phyloP scores from a whole-genome alignment of 1,140 invertebrate genomes.

The Lasaia peninsularis region DNA sequence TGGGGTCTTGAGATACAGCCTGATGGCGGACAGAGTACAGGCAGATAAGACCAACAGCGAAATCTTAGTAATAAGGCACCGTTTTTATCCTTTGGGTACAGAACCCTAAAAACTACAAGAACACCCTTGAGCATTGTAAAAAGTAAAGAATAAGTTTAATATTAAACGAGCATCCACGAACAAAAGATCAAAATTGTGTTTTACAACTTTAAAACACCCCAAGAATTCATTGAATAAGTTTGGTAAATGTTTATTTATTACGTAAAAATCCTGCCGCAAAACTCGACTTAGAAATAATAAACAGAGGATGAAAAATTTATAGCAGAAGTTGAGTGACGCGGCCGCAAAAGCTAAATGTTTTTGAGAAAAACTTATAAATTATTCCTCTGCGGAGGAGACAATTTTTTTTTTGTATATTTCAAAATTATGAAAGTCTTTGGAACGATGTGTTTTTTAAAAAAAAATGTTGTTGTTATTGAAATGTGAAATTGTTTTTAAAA shows the following conservation, averaged over 20 bases:
- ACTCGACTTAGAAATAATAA: conserved; percentile 10
- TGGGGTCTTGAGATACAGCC: no score
- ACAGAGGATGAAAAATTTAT: conserved; percentile 6
- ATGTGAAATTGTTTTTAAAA: no score
- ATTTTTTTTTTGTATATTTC: neutral
- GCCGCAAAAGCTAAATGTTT: neutral
- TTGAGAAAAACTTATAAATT: neutral
- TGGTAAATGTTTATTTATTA: conserved; percentile 10
- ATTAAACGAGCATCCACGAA: neutral
- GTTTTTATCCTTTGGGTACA: no score
- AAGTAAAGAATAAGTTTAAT: neutral
- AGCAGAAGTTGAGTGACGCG: neutral
- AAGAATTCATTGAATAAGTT: conserved; percentile 9
- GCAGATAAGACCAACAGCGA: no score
- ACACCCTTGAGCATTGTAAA: no score
- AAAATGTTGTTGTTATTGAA: no score
- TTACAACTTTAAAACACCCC: neutral
- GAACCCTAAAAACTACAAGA: neutral
- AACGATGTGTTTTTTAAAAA: no score
- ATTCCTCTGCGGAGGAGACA: neutral
- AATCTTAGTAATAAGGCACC: no score
- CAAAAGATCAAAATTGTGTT: neutral
- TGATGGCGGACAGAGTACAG: no score
- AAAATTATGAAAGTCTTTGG: no score
- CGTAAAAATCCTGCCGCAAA: conserved; percentile 1